Evolutionary conservation across 2,797 vertebrate genomes (phyloP), one percentile per base, ranked within the genome.

Genomic region (Eulemur albifrons): DNA sequence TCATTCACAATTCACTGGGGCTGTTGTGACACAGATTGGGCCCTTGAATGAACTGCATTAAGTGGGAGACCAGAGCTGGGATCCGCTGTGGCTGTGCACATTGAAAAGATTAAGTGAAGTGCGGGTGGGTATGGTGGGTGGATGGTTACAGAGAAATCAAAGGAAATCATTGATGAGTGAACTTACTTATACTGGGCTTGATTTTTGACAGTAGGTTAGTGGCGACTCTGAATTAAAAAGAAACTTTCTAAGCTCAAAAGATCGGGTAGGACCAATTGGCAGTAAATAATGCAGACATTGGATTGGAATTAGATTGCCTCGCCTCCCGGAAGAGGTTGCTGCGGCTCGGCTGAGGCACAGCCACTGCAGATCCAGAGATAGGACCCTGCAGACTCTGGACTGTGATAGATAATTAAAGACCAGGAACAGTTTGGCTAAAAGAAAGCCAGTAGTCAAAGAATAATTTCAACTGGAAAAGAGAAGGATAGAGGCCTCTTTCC

Each of bases 171-270:
- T 75, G 52, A 81, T 88, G 70, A 61, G 52, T 95, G 59, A 77
- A 63, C 75, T 75, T 14, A 81, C 35, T 93, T 59, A 40, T 21
- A 4, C 40, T 38, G 35, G 76, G 54, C 87, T 95, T 98, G 97
- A 96, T 97, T 97, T 94, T 96, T 98, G 84, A 97, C 88, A 89
- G 91, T 94, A 96, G 97, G 95, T 90, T 96, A 96, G 94, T 92
- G 85, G 93, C 96, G 91, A 97, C 90, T 97, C 96, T 96, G 97
- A 96, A 67, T 95, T 97, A 97, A 97, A 87, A 96, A 93, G 57
- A 90, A 75, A 21, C 32, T 87, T 38, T 69, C 97, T 98, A 97
- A 97, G 97, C 94, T 98, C 97, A 96, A 77, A 95, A 97, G 92
- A 95, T 97, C 97, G 84, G 79, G 57, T 77, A 57, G 35, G 52